Conservation (phyloP, 2,888 invertebrate species). For the Erebia ligea region DNA sequence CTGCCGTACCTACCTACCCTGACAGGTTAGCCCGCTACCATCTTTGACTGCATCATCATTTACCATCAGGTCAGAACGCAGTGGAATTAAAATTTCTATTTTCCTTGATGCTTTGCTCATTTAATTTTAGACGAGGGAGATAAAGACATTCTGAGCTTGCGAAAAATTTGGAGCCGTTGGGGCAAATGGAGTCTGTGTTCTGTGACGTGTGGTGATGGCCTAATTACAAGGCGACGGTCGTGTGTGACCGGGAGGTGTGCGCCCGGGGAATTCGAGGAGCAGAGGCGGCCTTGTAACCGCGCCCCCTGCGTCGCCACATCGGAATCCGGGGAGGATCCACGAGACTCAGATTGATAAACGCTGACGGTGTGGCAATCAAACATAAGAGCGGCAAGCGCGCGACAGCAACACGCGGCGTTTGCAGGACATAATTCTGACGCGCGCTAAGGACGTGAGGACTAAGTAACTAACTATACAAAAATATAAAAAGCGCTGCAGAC, state of each 20-base stretch:
- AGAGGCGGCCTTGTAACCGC: conserved; percentile 59
- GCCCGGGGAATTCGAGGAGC: conserved; percentile 68
- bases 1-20: no score
- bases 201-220: conserved; percentile 66
- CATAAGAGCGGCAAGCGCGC: no score
- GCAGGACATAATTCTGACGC: no score
- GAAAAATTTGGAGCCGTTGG: conserved; percentile 75
- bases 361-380: neutral
- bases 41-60: no score
- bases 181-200: conserved; percentile 72
- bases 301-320: conserved; percentile 51
- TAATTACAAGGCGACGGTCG: conserved; percentile 54
- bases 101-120: neutral
- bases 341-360: conserved; percentile 23
- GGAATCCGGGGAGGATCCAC: conserved; percentile 25
- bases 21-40: no score
- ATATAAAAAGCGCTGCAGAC: no score
- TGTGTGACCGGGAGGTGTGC: conserved; percentile 71
- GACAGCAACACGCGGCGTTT: no score
- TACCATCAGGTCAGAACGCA: no score
- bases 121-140: conserved; percentile 12
- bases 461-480: no score
- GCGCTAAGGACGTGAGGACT: no score
- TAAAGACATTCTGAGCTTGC: conserved; percentile 49
- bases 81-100: neutral